Conservation (phyloP, 2,888 invertebrate genomes). For the Drosophila siamana region DNA sequence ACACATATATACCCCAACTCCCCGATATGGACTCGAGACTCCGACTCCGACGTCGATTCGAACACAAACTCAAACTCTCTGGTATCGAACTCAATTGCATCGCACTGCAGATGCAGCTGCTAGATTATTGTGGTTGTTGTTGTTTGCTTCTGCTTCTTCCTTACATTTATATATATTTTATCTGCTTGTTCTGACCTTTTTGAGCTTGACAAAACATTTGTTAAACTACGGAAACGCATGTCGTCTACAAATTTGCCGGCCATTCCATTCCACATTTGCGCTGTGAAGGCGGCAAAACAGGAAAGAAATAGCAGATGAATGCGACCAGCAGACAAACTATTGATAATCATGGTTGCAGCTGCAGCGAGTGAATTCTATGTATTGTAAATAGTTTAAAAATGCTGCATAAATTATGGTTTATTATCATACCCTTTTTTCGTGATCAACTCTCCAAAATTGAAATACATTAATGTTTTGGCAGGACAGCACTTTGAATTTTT, state of each 20-base stretch:
- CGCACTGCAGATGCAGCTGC: slow-evolving; percentile 63
- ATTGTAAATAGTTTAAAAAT: background rate
- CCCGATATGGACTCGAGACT: slow-evolving; percentile 52
- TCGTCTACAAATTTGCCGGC: slow-evolving; percentile 68
- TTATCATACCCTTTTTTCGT: background rate
- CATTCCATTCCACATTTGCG: slow-evolving; percentile 29
- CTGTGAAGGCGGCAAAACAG: slow-evolving; percentile 36
- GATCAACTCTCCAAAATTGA: background rate
- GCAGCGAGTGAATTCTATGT: background rate
- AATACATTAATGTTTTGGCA: background rate
- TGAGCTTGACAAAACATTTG: slow-evolving; percentile 78
- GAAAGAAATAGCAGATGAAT: slow-evolving; percentile 23
- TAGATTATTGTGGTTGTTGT: slow-evolving; percentile 24
- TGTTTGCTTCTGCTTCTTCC: slow-evolving; percentile 5
- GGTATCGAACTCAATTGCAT: slow-evolving; percentile 30
- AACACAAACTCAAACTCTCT: slow-evolving; percentile 27
- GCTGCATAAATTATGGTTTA: background rate
- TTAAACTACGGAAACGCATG: slow-evolving; percentile 77
- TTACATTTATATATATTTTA: slow-evolving; percentile 36
- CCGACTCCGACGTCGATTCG: slow-evolving; percentile 46
- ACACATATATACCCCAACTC: slow-evolving; percentile 43
- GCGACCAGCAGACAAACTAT: background rate
- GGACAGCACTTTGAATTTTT: background rate
- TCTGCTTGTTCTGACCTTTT: slow-evolving; percentile 63
- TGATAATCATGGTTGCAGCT: background rate